Conservation (phyloP, 2,113 vertebrate species). For the Chrysochloris asiatica region DNA sequence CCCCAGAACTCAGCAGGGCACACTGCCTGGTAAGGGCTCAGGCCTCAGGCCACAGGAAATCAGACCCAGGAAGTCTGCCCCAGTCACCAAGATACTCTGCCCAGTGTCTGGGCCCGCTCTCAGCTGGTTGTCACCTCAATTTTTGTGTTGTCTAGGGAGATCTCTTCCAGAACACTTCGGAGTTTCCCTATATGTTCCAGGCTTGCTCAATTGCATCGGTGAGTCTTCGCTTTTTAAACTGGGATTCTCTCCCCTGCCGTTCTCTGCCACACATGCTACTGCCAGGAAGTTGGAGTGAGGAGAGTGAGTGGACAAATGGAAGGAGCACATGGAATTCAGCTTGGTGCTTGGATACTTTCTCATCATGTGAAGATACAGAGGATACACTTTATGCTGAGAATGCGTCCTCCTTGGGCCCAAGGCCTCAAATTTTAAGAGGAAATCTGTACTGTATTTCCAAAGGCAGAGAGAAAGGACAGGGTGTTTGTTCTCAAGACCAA, state of each 20-base stretch:
- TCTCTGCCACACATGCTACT: neutral
- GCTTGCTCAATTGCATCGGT: neutral
- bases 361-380: neutral
- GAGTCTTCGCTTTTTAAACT: slow-evolving; percentile 11
- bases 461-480: neutral
- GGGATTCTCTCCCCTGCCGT: neutral
- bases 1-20: slow-evolving; percentile 7
- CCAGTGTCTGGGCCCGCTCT: neutral
- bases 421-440: neutral
- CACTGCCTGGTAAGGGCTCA: neutral
- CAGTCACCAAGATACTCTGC: neutral
- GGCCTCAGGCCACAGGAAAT: neutral
- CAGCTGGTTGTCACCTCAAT: neutral
- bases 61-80: neutral
- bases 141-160: neutral
- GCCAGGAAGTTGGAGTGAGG: neutral
- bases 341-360: neutral
- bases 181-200: neutral
- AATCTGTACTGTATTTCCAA: neutral
- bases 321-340: neutral
- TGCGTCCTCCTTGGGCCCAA: neutral
- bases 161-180: neutral
- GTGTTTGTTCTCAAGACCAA: neutral
- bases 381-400: neutral
- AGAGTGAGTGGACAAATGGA: neutral